A percentile compares a stretch with the other conserved stretches of the same genome.
Conservation (phyloP, 1,140 invertebrate species). For the Calephelis nemesis region DNA sequence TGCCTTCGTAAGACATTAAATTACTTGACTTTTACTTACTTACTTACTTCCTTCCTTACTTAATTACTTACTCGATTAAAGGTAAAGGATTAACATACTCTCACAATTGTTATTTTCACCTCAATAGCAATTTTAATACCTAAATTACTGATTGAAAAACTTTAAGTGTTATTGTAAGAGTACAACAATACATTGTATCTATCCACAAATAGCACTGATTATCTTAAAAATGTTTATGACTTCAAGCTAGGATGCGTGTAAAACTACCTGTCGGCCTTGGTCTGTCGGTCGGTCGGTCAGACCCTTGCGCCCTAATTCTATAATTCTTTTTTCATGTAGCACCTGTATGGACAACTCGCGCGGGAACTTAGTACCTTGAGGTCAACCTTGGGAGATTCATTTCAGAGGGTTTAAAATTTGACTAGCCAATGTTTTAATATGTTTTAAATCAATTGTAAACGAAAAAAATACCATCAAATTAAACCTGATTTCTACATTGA, state of each 20-base stretch:
- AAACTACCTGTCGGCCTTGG: constrained; percentile 58
- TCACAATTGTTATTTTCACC: no score
- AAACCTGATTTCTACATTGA: no score
- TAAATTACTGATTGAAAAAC: no score
- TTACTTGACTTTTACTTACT: no score
- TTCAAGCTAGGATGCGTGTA: constrained; percentile 39
- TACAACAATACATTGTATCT: background rate
- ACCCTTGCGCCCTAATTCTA: constrained; percentile 53
- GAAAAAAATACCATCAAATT: no score
- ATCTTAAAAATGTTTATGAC: constrained; percentile 10
- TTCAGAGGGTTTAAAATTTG: background rate
- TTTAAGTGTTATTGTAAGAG: no score
- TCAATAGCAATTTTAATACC: no score
- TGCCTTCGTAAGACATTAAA: no score
- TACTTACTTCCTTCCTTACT: no score
- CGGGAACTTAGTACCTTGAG: constrained; percentile 43
- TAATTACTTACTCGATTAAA: no score
- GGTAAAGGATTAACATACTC: no score
- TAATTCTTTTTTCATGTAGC: constrained; percentile 48
- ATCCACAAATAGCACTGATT: background rate
- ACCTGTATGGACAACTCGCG: constrained; percentile 56
- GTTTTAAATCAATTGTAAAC: background rate
- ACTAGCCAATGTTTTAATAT: background rate
- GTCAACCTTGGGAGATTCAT: background rate
- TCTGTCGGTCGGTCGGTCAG: constrained; percentile 36